phyloP scores from a whole-genome alignment of 2,113 vertebrate species.

The Propithecus coquereli region DNA sequence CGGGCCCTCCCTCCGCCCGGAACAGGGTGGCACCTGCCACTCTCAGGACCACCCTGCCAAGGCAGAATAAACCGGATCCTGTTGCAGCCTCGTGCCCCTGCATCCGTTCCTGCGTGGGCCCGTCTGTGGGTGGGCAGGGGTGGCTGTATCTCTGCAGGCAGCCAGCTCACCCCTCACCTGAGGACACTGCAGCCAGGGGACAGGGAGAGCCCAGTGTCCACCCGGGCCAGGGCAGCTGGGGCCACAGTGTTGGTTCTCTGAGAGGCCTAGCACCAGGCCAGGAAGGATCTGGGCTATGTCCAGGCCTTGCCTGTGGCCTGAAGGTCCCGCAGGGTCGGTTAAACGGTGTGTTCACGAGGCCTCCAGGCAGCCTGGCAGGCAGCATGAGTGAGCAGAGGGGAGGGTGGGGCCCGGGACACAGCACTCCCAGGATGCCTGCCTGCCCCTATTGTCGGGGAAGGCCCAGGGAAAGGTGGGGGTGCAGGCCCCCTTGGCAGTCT shows the following conservation, averaged over 20 bases:
- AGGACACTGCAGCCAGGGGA: neutral
- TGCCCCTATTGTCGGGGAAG: neutral
- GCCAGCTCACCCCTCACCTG: neutral
- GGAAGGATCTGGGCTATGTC: constrained; percentile 65
- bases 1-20: constrained; percentile 66
- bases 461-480: too few species aligned
- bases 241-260: neutral
- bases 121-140: neutral
- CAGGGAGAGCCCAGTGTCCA: neutral
- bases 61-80: constrained; percentile 77
- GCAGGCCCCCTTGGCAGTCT: neutral
- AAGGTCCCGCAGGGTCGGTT: constrained; percentile 78
- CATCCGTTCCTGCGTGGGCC: constrained; percentile 3
- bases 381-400: neutral
- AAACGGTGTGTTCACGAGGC: constrained; percentile 63
- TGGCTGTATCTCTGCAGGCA: neutral
- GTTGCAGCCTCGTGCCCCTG: constrained; percentile 22
- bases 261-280: constrained; percentile 35
- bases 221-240: neutral
- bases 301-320: constrained; percentile 81
- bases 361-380: neutral
- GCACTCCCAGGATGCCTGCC: neutral
- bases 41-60: constrained; percentile 71
- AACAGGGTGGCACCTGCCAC: constrained; percentile 60
- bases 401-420: neutral